Evolutionary conservation across 2,113 vertebrate species (phyloP), one percentile per base, ranked within the genome.

Genomic region (Perognathus longimembris): DNA sequence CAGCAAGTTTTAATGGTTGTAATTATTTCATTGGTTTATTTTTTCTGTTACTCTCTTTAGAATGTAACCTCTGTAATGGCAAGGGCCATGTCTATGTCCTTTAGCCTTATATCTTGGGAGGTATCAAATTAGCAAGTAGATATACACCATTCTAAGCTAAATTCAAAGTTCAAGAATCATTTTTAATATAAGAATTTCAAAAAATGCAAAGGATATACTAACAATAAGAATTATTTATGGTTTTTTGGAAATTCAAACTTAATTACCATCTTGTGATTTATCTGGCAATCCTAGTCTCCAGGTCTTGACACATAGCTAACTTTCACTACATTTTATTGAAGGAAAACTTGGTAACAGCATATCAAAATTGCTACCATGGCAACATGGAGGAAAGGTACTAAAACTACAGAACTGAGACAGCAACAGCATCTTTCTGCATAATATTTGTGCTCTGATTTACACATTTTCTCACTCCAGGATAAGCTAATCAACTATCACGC

Each of bases 201-300:
- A 86, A 24, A 59, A 75, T 71, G 32, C 6, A 66, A 2, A 64
- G 28, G n/a, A 74, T 2, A 28, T 71, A 81, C 7, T 87, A 57
- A 22, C 24, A 69, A 26, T 64, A 91, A 95, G 93, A 59, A 73
- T 77, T 89, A 92, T 50, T 84, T 7, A 9, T 32, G 17, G 2
- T 57, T 91, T 77, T 36, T 74, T 66, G 91, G 54, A 92, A 92
- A 87, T 87, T 89, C 66, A 90, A 32, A 83, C 87, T 71, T 85
- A 88, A 81, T 36, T 66, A 42, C 67, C 15, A 22, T 69, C 32
- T 70, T 93, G 20, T 70, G 74, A 80, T 87, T 94, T 67, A 89
- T 74, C 50, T 96, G 38, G 26, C 22, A 86, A n/a, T 63, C 42
- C 50, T 92, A 69, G 45, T 76, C 63, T 36, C 34, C 24, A 54